Evolutionary conservation across 2,113 vertebrate genomes (phyloP).

Genomic region (Microtus montanus): DNA sequence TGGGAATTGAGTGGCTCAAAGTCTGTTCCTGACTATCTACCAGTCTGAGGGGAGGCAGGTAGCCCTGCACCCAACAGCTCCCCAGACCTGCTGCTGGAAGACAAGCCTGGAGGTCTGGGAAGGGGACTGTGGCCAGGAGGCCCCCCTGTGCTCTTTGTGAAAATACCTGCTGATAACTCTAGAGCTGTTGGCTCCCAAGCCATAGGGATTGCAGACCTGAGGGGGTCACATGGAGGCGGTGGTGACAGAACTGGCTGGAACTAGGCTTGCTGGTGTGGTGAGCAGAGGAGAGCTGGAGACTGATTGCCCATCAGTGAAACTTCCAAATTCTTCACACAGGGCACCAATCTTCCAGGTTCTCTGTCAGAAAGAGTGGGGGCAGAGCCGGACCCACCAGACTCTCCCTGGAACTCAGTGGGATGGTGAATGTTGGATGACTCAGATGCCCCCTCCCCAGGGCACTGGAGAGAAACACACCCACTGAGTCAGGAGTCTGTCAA

Average conservation of each 20-base stretch:
- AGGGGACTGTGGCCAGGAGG: conserved; percentile 82
- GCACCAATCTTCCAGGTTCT: no score
- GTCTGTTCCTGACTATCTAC: no score
- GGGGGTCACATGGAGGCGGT: conserved; percentile 78
- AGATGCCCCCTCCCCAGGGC: no score
- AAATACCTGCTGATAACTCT: conserved; percentile 95
- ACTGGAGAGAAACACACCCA: no score
- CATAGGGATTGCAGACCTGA: conserved; percentile 80
- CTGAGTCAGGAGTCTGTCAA: no score
- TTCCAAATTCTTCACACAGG: no score
- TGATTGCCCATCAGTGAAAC: neutral
- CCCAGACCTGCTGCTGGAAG: conserved; percentile 80
- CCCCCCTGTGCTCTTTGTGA: conserved; percentile 91
- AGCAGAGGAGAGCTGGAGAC: conserved; percentile 77
- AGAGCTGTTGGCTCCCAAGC: conserved; percentile 78
- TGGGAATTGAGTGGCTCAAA: no score
- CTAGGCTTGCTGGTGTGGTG: conserved; percentile 56
- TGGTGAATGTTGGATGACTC: no score
- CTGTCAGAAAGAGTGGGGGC: no score
- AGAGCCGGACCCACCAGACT: no score
- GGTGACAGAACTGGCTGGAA: conserved; percentile 83
- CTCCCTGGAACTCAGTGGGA: no score
- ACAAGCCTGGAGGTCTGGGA: conserved; percentile 79
- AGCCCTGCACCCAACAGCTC: conserved; percentile 81
- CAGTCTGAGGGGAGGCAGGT: conserved; percentile 71